Evolutionary conservation across 2,113 vertebrate genomes (phyloP).

Genomic region (Catharus minimus): DNA sequence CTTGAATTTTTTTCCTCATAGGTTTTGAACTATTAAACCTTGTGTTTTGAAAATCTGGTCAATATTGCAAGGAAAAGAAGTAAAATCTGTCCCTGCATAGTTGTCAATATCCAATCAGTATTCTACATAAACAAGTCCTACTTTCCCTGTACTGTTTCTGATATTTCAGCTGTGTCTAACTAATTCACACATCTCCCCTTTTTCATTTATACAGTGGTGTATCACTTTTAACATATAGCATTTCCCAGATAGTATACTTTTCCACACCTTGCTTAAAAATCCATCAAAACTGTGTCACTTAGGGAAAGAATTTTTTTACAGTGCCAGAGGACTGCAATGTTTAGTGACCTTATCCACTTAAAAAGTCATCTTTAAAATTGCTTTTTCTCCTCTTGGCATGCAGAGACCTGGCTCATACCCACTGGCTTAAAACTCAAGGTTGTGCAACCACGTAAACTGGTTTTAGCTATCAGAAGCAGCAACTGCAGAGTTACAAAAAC

Average conservation of each 20-base stretch:
- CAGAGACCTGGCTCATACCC: neutral
- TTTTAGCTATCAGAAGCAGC: neutral
- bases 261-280: slow-evolving; percentile 9
- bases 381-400: neutral
- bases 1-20: neutral
- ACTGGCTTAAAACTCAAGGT: neutral
- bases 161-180: neutral
- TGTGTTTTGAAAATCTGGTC: neutral
- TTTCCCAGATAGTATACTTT: neutral
- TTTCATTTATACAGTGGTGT: neutral
- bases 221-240: neutral
- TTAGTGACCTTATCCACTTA: slow-evolving; percentile 27
- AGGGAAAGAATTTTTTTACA: neutral
- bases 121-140: neutral
- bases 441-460: neutral
- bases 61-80: neutral
- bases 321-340: neutral
- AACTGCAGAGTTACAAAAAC: neutral
- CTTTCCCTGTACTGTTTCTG: neutral
- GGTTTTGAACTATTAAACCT: neutral
- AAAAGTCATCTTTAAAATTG: neutral
- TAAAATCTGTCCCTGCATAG: neutral
- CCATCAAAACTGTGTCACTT: neutral
- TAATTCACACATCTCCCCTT: neutral
- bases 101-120: neutral